Conservation (phyloP, 2,797 vertebrate species). For the Jordanella pulchra region DNA sequence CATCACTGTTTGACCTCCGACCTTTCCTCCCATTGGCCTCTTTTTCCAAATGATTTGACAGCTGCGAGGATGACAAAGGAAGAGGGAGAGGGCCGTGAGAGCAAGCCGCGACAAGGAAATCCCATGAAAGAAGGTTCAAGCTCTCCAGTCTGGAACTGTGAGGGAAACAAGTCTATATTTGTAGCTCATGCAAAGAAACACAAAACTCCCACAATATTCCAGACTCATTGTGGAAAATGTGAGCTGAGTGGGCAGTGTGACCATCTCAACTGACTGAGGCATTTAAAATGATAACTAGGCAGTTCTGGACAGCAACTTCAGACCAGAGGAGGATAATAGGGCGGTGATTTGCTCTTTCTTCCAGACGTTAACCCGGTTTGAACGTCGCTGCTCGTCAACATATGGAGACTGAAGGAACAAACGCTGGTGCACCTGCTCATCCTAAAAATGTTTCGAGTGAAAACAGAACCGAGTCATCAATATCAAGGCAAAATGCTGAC, state of each 20-base stretch:
- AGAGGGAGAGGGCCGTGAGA: slow-evolving; percentile 57
- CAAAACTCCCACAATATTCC: neutral
- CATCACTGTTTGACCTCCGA: slow-evolving; percentile 94
- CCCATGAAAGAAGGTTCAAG: slow-evolving; percentile 50
- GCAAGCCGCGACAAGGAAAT: slow-evolving; percentile 42
- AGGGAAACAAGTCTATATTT: slow-evolving; percentile 39
- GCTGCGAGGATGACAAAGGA: slow-evolving; percentile 79
- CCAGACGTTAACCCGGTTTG: slow-evolving; percentile 16
- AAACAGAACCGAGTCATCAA: slow-evolving; percentile 33
- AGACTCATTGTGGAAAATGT: slow-evolving; percentile 13
- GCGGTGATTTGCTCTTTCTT: slow-evolving; percentile 3
- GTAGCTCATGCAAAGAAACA: slow-evolving; percentile 33
- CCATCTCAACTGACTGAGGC: neutral
- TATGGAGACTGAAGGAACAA: slow-evolving; percentile 29
- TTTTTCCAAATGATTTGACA: slow-evolving; percentile 85
- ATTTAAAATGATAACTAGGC: slow-evolving; percentile 2
- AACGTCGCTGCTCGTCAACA: slow-evolving; percentile 32
- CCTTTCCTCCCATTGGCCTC: slow-evolving; percentile 90
- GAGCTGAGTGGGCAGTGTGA: neutral
- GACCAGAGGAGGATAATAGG: neutral
- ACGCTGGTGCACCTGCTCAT: slow-evolving; percentile 50
- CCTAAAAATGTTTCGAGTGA: slow-evolving; percentile 26
- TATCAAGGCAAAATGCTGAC: slow-evolving; percentile 20
- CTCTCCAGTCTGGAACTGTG: slow-evolving; percentile 29
- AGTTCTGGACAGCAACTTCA: neutral